Base-by-base conservation (phyloP, 2,113 vertebrate species). In the Pygoscelis antarcticus region DNA sequence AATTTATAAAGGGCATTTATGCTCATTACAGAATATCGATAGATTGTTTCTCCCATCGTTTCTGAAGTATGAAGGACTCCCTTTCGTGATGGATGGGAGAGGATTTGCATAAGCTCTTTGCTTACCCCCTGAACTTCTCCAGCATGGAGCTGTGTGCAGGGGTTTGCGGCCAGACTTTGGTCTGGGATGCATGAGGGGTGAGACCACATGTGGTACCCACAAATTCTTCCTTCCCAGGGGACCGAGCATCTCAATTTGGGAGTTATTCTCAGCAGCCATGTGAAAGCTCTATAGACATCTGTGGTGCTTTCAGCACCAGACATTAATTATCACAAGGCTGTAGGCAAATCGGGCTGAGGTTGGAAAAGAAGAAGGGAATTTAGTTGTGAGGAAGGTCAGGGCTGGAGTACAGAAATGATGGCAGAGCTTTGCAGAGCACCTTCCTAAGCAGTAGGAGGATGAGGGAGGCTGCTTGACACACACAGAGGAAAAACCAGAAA, bases 1-100 rank as follows among this genome's bases (percentile, higher is more conserved):
- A 97, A 96, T 98, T 98, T 97, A 98, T 98, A 97, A 90, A 96
- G 96, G 89, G 87, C 75, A 83, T 91, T 98, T 95, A 95, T 97
- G 94, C 93, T 90, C 89, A 97, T 97, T 96, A 96, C 36, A 23
- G 96, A 96, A 96, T 98, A 97, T 98, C 93, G 91, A 96, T 96
- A 97, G 87, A 97, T 93, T 96, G 94, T 97, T 97, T 97, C 94
- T 96, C 93, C 93, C 95, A 93, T 97, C 86, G 23, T 72, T 91
- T 96, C 85, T 94, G 95, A 91, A 96, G 84, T 97, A 95, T 97
- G 95, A 97, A 93, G 94, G 96, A 81, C 92, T 88, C 87, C 80
- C 78, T 90, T 97, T 87, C 2, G 3, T 92, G 97, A 97, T 95
- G 89, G 72, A 93, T 96, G 61, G 54, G 36, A 62, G 69, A 87